Base-by-base conservation (phyloP, 1,140 invertebrate genomes). In the Lasioglossum baleicum region DNA sequence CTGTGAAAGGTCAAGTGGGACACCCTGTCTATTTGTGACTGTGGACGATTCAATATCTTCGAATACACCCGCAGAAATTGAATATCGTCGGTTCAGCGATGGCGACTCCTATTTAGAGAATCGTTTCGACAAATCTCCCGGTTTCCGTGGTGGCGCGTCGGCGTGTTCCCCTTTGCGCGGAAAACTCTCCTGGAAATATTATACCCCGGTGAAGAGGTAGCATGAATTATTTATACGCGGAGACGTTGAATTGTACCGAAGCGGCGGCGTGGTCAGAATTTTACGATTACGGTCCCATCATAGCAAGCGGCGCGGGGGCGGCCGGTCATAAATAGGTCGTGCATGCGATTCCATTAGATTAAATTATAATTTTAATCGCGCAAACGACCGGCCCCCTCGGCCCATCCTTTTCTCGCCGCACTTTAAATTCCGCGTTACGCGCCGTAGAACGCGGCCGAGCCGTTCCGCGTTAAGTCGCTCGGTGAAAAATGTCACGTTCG, bases 321-420 rank as follows among this genome's bases (percentile, higher is more conserved):
- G n/a, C 66, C n/a, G 58, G 31, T 60, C 79, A 69, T 78, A 84
- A 84, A 85, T 85, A 84, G 74, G 61, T 79, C 73, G 79, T 70
- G 72, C 72, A 69, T 68, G 75, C 70, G 80, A 83, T 85, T 86
- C 72, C 83, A 83, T 85, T 53, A 51, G 75, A 83, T 85, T 85
- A 85, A 85, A 86, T 86, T 86, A 80, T 83, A 86, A 86, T 86
- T 83, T 85, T 86, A 85, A 86, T 85, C 83, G 80, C 69, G 63
- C 68, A 40, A 73, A 75, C 64, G 56, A 84, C 63, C 77, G 20
- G 1, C 26, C 31, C 48, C 35, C 10, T 60, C 35, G 40, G 26
- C 26, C 60, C 6, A 35, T 17, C 56, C 4, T 17, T 20, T 53
- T 20, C 73, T 35, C n/a, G 40, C 35, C 51, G 35, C 75, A 68